phyloP scores from a whole-genome alignment of 2,888 invertebrate species.

The Opisthograptis luteolata region DNA sequence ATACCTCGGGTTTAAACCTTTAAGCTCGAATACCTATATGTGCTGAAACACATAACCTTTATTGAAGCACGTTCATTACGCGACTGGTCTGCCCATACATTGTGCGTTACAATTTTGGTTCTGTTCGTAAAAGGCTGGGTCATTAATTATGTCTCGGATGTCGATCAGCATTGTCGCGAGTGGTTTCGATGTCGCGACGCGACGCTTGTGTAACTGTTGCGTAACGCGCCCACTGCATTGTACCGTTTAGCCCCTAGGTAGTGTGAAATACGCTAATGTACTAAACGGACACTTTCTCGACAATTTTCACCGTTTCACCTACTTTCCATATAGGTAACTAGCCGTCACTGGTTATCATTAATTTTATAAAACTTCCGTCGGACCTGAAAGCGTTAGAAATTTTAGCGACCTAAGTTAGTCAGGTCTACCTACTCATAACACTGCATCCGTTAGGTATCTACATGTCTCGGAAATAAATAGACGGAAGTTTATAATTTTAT shows the following conservation, averaged over 20 bases:
- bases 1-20: too few relatives aligned
- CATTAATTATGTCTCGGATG: constrained; percentile 27
- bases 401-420: too few relatives aligned
- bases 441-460: too few relatives aligned
- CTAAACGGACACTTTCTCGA: constrained; percentile 63
- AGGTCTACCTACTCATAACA: too few relatives aligned
- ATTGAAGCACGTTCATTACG: not conserved
- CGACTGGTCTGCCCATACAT: not conserved
- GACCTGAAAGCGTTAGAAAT: too few relatives aligned
- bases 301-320: constrained; percentile 49
- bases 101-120: constrained; percentile 15
- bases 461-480: too few relatives aligned
- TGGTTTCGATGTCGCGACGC: constrained; percentile 22
- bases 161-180: constrained; percentile 34
- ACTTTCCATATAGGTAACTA: constrained; percentile 15
- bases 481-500: too few relatives aligned
- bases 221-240: constrained; percentile 48
- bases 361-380: too few relatives aligned
- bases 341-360: too few relatives aligned
- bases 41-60: not conserved
- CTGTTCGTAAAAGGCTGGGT: constrained; percentile 20
- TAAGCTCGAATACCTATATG: too few relatives aligned
- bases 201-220: constrained; percentile 50
- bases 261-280: constrained; percentile 70
- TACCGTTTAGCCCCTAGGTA: constrained; percentile 57